phyloP scores from a whole-genome alignment of 1,140 invertebrate genomes.

The Phortica variegata region DNA sequence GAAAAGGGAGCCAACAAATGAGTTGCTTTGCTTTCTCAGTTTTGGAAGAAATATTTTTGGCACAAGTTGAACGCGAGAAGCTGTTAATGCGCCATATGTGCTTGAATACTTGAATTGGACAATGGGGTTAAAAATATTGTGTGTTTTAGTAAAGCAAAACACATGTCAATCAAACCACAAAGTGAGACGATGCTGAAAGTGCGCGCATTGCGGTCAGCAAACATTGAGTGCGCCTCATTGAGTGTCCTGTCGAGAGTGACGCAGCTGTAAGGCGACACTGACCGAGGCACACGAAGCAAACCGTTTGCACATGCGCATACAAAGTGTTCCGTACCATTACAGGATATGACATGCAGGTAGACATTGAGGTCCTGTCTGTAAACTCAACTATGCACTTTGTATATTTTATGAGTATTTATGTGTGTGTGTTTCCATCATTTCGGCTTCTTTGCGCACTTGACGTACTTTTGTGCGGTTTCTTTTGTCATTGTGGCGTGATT shows the following conservation, averaged over 20 bases:
- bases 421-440: slow-evolving; percentile 9
- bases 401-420: slow-evolving; percentile 21
- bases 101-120: no score
- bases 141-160: no score
- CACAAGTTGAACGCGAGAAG: not conserved
- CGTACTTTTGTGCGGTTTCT: slow-evolving; percentile 7
- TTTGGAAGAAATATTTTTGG: not conserved
- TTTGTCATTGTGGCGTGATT: slow-evolving; percentile 27
- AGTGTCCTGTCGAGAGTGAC: no score
- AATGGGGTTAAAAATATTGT: no score
- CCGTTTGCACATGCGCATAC: slow-evolving; percentile 1
- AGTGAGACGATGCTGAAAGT: no score
- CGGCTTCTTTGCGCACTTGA: slow-evolving; percentile 40
- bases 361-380: slow-evolving; percentile 5
- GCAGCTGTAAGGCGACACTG: slow-evolving; percentile 17
- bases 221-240: no score
- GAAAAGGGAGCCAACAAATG: slow-evolving; percentile 33
- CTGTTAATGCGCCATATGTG: slow-evolving; percentile 35
- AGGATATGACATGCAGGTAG: slow-evolving; percentile 19
- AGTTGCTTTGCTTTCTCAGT: slow-evolving; percentile 9
- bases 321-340: slow-evolving; percentile 14
- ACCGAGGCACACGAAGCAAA: no score
- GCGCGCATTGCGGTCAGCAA: no score
- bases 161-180: no score
- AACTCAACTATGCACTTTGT: slow-evolving; percentile 14